These are phyloP conservation scores for Phylloscopus collybita DNA, from an alignment of 2,797 vertebrate species.

Conservation along the genomic window DNA sequence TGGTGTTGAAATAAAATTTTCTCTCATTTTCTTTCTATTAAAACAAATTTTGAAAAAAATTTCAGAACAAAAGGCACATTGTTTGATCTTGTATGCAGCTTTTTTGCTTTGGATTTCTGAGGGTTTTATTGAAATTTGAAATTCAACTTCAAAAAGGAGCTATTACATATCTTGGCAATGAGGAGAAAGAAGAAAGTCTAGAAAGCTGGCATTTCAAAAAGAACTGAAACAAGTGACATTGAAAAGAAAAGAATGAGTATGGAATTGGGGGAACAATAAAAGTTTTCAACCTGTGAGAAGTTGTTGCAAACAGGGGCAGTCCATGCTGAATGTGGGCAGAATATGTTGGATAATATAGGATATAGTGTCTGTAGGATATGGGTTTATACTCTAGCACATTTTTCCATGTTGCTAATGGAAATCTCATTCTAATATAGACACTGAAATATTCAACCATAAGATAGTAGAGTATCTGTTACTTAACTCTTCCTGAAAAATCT, in stretches of 20 bases:
- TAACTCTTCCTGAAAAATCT: not conserved
- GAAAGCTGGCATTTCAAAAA: not conserved
- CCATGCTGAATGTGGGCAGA: not conserved
- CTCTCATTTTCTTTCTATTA: not conserved
- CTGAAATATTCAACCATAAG: not conserved
- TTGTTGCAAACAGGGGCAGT: not conserved
- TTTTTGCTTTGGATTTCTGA: not conserved
- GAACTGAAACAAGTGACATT: not conserved
- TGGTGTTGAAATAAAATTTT: not conserved
- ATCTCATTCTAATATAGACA: not conserved
- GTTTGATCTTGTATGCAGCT: not conserved
- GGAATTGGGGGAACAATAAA: not conserved
- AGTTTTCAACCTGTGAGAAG: not conserved
- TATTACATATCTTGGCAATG: not conserved
- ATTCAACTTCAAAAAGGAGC: not conserved
- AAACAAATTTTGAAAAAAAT: not conserved
- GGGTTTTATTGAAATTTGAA: not conserved
- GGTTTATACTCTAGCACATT: not conserved
- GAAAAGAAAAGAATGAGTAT: not conserved
- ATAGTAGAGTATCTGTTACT: not conserved
- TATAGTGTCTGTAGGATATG: not conserved
- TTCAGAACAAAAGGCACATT: not conserved
- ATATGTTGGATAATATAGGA: not conserved
- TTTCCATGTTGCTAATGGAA: not conserved
- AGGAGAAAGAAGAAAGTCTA: not conserved